Conservation (phyloP, 2,797 vertebrate genomes). For the Sebastes variabilis region DNA sequence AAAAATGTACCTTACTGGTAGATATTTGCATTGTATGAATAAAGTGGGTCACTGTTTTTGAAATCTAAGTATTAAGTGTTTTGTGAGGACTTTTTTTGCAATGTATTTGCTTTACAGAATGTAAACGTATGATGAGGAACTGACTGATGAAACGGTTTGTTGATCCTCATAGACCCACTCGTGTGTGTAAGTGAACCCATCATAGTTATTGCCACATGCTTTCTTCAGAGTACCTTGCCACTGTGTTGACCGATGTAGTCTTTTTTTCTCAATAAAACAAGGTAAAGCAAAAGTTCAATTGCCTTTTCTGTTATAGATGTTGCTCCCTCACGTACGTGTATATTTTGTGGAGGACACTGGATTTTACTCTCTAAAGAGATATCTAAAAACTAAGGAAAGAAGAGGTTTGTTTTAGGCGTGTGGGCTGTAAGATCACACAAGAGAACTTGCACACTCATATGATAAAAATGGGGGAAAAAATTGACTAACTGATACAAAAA, state of each 20-base stretch:
- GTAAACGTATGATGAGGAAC: conserved; percentile 26
- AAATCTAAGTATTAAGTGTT: conserved; percentile 43
- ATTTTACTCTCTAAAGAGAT: not conserved
- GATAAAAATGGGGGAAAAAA: not conserved
- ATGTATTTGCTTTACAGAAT: conserved; percentile 48
- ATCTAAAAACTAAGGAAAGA: not conserved
- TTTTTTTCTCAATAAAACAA: conserved; percentile 69
- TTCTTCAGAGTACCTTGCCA: conserved; percentile 56
- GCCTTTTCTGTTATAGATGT: not conserved
- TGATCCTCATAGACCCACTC: conserved; percentile 20
- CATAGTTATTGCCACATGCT: conserved; percentile 45
- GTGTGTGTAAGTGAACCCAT: conserved; percentile 15
- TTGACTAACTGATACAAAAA: not conserved
- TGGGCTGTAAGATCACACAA: not conserved
- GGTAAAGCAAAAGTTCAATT: conserved; percentile 4
- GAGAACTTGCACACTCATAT: not conserved
- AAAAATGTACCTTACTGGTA: conserved; percentile 15
- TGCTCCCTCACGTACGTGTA: not conserved
- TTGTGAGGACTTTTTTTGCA: conserved; percentile 42
- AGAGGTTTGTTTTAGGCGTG: not conserved
- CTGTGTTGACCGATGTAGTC: conserved; percentile 57
- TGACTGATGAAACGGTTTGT: conserved; percentile 17
- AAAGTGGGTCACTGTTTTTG: conserved; percentile 45
- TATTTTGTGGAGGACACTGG: not conserved
- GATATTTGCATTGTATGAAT: conserved; percentile 47